These are phyloP conservation scores for Toxonevra muliebris DNA, from an alignment of 2,888 invertebrate species.

Conservation along the genomic window DNA sequence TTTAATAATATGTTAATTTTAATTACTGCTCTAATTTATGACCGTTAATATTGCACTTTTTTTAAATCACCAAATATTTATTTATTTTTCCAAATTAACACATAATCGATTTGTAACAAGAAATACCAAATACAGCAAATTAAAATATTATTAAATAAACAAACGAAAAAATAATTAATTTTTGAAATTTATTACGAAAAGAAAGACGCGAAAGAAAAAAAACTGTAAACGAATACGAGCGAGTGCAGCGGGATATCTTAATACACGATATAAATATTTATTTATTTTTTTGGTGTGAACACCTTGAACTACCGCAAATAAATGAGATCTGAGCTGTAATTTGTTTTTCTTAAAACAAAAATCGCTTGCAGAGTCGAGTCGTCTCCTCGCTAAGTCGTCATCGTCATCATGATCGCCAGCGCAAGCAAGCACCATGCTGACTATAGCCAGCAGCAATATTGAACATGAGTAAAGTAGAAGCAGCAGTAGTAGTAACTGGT, in stretches of 20 bases:
- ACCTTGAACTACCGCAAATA: conserved; percentile 62
- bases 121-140: no score
- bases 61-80: no score
- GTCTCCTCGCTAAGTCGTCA: conserved; percentile 12
- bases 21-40: no score
- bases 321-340: conserved; percentile 62
- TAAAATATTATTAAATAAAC: neutral
- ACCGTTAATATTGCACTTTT: no score
- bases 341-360: conserved; percentile 59
- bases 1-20: neutral
- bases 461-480: neutral
- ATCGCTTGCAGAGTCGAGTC: conserved; percentile 42
- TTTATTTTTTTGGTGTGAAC: conserved; percentile 49
- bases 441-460: neutral
- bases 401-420: conserved; percentile 16
- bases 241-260: conserved; percentile 9
- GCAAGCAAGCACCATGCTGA: neutral
- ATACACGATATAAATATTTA: conserved; percentile 30
- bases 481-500: neutral
- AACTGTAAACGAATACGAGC: neutral
- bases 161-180: neutral
- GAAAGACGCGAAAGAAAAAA: neutral
- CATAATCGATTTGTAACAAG: no score
- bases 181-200: conserved; percentile 2
- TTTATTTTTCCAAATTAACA: no score